Percentiles rank a stretch among this genome's conserved stretches.
These are phyloP conservation scores for Oxytorus armatus DNA, from an alignment of 2,888 invertebrate species.

Conservation along the genomic window DNA sequence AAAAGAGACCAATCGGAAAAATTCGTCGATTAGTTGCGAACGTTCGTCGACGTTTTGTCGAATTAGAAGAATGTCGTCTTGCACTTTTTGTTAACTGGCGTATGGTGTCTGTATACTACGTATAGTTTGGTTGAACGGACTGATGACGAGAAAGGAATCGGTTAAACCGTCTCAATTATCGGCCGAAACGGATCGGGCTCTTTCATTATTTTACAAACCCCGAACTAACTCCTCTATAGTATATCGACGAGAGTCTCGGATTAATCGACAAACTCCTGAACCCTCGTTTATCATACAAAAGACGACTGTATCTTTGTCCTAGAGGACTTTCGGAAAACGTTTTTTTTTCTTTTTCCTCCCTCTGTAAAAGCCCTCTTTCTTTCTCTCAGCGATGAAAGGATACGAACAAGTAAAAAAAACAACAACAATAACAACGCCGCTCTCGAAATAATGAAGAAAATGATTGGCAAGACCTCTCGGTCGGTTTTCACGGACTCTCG, in stretches of 20 bases:
- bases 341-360: slow-evolving; percentile 19
- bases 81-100: too few relatives aligned
- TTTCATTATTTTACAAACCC: slow-evolving; percentile 43
- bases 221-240: too few relatives aligned
- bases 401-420: slow-evolving; percentile 4
- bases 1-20: neutral
- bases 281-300: slow-evolving; percentile 44
- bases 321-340: slow-evolving; percentile 60
- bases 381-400: slow-evolving; percentile 14
- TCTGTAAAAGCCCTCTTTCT: slow-evolving; percentile 24
- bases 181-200: slow-evolving; percentile 43
- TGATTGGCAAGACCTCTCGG: slow-evolving; percentile 35
- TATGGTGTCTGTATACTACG: slow-evolving; percentile 5
- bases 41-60: too few relatives aligned
- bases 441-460: slow-evolving; percentile 35
- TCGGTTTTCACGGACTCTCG: slow-evolving; percentile 16
- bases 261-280: slow-evolving; percentile 50
- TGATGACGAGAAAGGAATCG: too few relatives aligned
- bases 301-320: slow-evolving; percentile 52
- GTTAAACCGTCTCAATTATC: slow-evolving; percentile 62
- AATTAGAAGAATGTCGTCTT: neutral
- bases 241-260: slow-evolving; percentile 37
- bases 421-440: slow-evolving; percentile 32
- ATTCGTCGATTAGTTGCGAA: neutral
- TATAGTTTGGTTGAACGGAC: slow-evolving; percentile 39